phyloP scores from a whole-genome alignment of 23 tunicate species.

The Trididemnum clinides region DNA sequence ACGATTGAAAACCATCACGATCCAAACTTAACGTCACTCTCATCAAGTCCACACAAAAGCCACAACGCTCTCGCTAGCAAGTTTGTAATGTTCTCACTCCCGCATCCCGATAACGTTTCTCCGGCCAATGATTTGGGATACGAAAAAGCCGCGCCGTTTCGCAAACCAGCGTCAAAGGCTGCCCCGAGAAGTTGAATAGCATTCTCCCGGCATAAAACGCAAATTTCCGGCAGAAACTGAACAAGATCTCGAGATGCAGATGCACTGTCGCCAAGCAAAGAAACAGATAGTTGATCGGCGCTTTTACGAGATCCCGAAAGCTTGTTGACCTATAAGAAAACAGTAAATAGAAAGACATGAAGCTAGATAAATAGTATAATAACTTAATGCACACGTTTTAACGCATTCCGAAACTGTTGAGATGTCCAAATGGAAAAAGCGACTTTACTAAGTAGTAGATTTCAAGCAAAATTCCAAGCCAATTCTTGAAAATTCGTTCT shows the following conservation, averaged over 20 bases:
- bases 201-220: constrained; percentile 64
- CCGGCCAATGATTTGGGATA: constrained; percentile 33
- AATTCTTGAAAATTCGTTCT: too few relatives aligned
- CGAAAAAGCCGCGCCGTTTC: constrained; percentile 24
- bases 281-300: background rate
- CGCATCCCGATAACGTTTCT: background rate
- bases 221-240: constrained; percentile 68
- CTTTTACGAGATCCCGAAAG: too few relatives aligned
- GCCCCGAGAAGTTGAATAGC: constrained; percentile 54
- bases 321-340: too few relatives aligned
- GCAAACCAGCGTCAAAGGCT: constrained; percentile 56
- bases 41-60: constrained; percentile 23
- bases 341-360: too few relatives aligned
- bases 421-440: too few relatives aligned
- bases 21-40: constrained; percentile 28
- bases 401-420: too few relatives aligned
- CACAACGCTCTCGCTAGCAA: constrained; percentile 40
- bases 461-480: too few relatives aligned
- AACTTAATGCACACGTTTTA: too few relatives aligned
- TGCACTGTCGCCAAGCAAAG: constrained; percentile 20
- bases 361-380: too few relatives aligned
- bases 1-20: background rate
- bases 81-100: constrained; percentile 27
- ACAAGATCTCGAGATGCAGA: constrained; percentile 33
- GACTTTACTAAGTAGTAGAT: too few relatives aligned